Conservation (phyloP, 2,797 vertebrate genomes). For the Sebastes hubbsi region DNA sequence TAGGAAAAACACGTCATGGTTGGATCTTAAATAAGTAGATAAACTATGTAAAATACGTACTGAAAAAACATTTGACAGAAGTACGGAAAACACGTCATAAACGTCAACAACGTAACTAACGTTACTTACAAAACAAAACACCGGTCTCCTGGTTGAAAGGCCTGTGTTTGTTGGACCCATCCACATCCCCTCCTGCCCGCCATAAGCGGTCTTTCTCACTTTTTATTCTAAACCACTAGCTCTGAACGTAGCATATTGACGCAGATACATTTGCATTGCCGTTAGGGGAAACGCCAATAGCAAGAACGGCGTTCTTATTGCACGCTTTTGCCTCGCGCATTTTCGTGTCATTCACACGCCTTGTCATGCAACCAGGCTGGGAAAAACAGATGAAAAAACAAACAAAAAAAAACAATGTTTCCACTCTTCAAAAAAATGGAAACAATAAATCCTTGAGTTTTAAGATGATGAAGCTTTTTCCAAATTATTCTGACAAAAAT, state of each 20-base stretch:
- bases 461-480: not conserved
- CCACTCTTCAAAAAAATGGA: not conserved
- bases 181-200: too few species aligned
- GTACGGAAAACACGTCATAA: not conserved
- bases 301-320: too few species aligned
- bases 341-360: too few species aligned
- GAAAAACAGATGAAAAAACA: not conserved
- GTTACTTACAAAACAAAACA: not conserved
- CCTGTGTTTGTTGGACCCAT: too few species aligned
- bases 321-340: too few species aligned
- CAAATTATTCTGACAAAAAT: not conserved
- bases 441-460: not conserved
- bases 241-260: too few species aligned
- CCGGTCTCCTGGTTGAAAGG: too few species aligned
- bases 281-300: too few species aligned
- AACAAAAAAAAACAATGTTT: not conserved
- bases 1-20: not conserved
- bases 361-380: too few species aligned
- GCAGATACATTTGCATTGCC: too few species aligned
- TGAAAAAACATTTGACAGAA: not conserved
- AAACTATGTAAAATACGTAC: not conserved
- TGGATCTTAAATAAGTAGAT: not conserved
- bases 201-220: accelerated
- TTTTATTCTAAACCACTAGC: too few species aligned
- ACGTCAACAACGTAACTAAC: not conserved